These are phyloP conservation scores for Manduca sexta DNA, from an alignment of 1,140 invertebrate species.

Conservation along the genomic window DNA sequence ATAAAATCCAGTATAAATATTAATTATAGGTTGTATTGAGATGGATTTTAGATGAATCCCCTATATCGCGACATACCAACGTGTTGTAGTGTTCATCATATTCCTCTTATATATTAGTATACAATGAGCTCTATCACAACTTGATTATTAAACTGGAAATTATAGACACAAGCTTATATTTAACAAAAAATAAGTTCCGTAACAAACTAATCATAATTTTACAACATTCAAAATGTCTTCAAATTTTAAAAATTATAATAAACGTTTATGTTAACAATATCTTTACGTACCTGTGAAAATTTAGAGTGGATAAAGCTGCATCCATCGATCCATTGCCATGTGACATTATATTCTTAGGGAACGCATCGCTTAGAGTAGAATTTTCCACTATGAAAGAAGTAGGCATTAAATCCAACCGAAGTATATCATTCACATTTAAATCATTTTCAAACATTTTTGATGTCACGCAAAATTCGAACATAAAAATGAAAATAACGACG, in stretches of 20 bases:
- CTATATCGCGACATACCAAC: too few species aligned
- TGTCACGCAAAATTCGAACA: slow-evolving; percentile 2
- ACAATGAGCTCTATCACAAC: too few species aligned
- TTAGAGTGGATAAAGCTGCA: slow-evolving; percentile 74
- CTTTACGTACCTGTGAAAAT: slow-evolving; percentile 75
- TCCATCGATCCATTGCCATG: slow-evolving; percentile 72
- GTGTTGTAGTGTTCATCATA: too few species aligned
- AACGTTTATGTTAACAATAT: neutral
- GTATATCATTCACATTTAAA: slow-evolving; percentile 76
- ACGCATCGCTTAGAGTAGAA: slow-evolving; percentile 12
- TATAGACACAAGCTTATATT: too few species aligned
- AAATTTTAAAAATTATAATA: too few species aligned
- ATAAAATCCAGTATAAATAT: too few species aligned
- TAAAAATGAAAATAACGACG: neutral
- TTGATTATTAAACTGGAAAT: too few species aligned
- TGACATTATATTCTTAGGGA: slow-evolving; percentile 10
- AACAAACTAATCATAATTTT: too few species aligned
- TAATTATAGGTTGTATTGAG: too few species aligned
- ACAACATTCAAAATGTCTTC: neutral
- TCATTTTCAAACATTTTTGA: slow-evolving; percentile 36
- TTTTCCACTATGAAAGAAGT: slow-evolving; percentile 68
- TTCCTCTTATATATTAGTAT: too few species aligned
- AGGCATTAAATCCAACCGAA: slow-evolving; percentile 77
- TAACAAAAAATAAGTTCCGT: too few species aligned
- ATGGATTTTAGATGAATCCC: too few species aligned